Conservation (phyloP, 2,888 invertebrate species). For the Dioctria rufipes region DNA sequence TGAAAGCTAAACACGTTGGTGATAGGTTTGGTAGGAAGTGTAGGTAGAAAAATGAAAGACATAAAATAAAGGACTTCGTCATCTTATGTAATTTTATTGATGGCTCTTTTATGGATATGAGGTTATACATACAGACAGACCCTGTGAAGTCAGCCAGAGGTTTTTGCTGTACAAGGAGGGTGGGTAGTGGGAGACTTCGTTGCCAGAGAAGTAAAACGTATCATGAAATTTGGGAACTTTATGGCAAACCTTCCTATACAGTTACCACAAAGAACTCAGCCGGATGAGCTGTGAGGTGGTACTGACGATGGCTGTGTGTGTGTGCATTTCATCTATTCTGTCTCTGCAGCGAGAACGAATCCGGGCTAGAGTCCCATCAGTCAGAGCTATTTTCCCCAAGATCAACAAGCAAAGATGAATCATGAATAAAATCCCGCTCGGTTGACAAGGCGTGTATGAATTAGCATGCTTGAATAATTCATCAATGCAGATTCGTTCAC, state of each 20-base stretch:
- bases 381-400: constrained; percentile 33
- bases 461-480: constrained; percentile 53
- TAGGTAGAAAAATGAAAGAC: constrained; percentile 21
- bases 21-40: constrained; percentile 3
- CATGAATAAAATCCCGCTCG: constrained; percentile 49
- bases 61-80: constrained; percentile 52
- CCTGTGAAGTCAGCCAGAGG: background rate
- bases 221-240: constrained; percentile 6
- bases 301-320: too few relatives aligned
- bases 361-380: background rate
- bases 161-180: background rate
- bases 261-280: too few relatives aligned
- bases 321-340: background rate
- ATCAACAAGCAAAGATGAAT: constrained; percentile 53
- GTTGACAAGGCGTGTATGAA: constrained; percentile 49
- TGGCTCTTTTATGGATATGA: constrained; percentile 57
- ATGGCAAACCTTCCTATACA: too few relatives aligned
- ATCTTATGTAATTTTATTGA: constrained; percentile 56
- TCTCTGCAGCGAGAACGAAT: background rate
- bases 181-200: too few relatives aligned
- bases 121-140: background rate
- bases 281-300: too few relatives aligned
- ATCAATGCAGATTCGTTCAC: constrained; percentile 28
- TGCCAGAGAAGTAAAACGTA: constrained; percentile 23
- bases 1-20: background rate